Conservation (phyloP, 2,113 vertebrate genomes). For the Ammodytes dubius region DNA sequence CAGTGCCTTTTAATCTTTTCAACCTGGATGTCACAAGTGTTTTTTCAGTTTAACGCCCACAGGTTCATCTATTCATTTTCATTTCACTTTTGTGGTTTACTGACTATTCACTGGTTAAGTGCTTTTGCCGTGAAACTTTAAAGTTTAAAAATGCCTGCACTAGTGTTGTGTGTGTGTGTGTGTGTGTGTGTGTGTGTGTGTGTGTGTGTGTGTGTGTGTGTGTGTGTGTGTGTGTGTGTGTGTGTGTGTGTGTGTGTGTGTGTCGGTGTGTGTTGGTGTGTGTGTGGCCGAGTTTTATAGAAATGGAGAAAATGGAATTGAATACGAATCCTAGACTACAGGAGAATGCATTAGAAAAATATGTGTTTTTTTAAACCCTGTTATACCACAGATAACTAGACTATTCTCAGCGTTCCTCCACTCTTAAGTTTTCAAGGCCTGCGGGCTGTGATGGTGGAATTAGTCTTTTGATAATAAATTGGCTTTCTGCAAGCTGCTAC, state of each 20-base stretch:
- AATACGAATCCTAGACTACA: conserved; percentile 5
- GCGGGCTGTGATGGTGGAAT: conserved; percentile 54
- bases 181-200: background rate
- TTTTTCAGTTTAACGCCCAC: background rate
- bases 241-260: background rate
- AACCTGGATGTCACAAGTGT: background rate
- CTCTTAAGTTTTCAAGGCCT: conserved; percentile 39
- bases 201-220: too few species aligned
- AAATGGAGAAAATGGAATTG: background rate
- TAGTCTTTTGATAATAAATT: conserved; percentile 65
- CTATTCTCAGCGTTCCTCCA: background rate
- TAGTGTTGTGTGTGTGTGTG: conserved; percentile 6
- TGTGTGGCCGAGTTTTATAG: background rate
- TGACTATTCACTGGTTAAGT: background rate
- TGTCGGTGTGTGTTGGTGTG: background rate
- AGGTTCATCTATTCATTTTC: background rate
- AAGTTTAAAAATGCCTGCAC: conserved; percentile 1
- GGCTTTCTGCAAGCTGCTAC: conserved; percentile 49
- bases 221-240: conserved; percentile 1
- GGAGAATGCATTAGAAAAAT: conserved; percentile 25
- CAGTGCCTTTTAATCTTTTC: background rate
- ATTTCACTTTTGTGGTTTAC: background rate
- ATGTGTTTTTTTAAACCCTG: conserved; percentile 43
- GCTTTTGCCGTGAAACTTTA: background rate
- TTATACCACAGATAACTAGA: conserved; percentile 21